These are phyloP conservation scores for Nomada ferruginata DNA, from an alignment of 2,888 invertebrate genomes.

Conservation along the genomic window DNA sequence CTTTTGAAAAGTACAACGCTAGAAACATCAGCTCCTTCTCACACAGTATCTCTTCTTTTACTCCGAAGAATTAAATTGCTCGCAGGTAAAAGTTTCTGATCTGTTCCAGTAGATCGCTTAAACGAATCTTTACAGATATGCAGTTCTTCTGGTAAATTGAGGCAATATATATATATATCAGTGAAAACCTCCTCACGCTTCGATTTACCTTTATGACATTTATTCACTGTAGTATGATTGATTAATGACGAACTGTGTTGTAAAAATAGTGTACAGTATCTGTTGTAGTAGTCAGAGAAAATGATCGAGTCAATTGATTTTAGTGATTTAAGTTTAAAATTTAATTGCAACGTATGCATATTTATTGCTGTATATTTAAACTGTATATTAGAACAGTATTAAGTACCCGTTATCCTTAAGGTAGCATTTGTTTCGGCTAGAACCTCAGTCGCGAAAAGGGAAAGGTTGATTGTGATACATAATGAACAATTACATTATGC, in stretches of 20 bases:
- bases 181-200: background rate
- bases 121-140: background rate
- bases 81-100: background rate
- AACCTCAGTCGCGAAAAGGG: background rate
- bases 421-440: background rate
- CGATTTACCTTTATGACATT: background rate
- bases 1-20: background rate
- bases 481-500: slow-evolving; percentile 15
- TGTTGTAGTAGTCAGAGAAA: slow-evolving; percentile 3
- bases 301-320: background rate
- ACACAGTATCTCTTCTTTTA: background rate
- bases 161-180: background rate
- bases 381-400: too few species aligned
- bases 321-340: background rate
- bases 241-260: slow-evolving; percentile 5
- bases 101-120: slow-evolving; percentile 1
- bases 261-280: slow-evolving; percentile 21
- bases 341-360: background rate
- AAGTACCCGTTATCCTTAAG: background rate
- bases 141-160: background rate
- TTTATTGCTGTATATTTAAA: slow-evolving; percentile 2
- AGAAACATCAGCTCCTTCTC: too few species aligned
- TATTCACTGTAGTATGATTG: background rate
- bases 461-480: slow-evolving; percentile 22
- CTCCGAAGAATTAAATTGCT: background rate